These are phyloP conservation scores for Ictalurus furcatus DNA, from an alignment of 2,113 vertebrate species.

Conservation along the genomic window DNA sequence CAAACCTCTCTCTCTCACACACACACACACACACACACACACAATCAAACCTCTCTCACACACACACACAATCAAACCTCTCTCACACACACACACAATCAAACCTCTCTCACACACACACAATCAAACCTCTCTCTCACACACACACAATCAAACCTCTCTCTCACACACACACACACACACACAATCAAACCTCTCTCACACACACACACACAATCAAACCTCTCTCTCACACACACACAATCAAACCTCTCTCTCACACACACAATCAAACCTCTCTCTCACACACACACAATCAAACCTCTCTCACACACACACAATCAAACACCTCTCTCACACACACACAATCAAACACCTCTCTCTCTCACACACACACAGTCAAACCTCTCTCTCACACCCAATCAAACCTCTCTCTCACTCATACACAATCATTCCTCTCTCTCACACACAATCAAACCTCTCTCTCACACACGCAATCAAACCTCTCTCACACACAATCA, in stretches of 20 bases:
- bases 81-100: not conserved
- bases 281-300: not conserved
- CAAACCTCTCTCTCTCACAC: not conserved
- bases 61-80: not conserved
- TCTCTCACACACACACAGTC: not conserved
- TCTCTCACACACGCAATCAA: not conserved
- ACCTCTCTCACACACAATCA: not conserved
- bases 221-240: not conserved
- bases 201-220: not conserved
- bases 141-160: not conserved
- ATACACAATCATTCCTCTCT: too few relatives aligned
- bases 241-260: not conserved
- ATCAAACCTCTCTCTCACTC: not conserved
- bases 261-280: not conserved
- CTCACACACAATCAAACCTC: not conserved
- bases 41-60: not conserved
- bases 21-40: not conserved
- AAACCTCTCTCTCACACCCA: not conserved
- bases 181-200: not conserved
- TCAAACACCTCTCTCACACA: not conserved
- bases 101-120: not conserved
- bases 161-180: not conserved
- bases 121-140: not conserved
- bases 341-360: not conserved
- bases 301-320: not conserved